Conservation (phyloP, 2,888 invertebrate genomes). For the Nebria salina region DNA sequence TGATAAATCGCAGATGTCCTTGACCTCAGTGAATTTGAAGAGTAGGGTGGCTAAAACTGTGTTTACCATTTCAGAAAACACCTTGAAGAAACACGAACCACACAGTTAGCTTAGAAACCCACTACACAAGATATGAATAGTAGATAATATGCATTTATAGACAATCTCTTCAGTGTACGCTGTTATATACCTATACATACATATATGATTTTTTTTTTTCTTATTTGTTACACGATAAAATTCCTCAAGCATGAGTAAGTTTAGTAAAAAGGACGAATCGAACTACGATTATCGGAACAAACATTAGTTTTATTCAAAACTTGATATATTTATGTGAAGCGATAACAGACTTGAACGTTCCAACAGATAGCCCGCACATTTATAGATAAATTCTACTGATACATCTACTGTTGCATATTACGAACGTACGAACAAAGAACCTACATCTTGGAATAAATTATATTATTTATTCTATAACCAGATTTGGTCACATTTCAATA, state of each 20-base stretch:
- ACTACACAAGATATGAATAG: background rate
- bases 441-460: no score
- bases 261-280: background rate
- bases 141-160: background rate
- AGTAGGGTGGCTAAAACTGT: no score
- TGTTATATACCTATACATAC: background rate
- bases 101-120: background rate
- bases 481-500: no score
- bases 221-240: background rate
- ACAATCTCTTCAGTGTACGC: no score
- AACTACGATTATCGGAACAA: slow-evolving; percentile 17
- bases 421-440: background rate
- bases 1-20: no score
- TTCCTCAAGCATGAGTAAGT: background rate
- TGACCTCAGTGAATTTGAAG: no score
- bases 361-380: background rate
- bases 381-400: background rate
- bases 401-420: background rate
- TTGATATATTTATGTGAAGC: slow-evolving; percentile 40
- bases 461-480: no score
- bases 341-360: slow-evolving; percentile 22
- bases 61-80: background rate
- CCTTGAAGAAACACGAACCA: background rate
- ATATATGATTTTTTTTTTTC: background rate
- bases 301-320: slow-evolving; percentile 39